phyloP scores from a whole-genome alignment of 2,113 vertebrate genomes.

The Pavo muticus region DNA sequence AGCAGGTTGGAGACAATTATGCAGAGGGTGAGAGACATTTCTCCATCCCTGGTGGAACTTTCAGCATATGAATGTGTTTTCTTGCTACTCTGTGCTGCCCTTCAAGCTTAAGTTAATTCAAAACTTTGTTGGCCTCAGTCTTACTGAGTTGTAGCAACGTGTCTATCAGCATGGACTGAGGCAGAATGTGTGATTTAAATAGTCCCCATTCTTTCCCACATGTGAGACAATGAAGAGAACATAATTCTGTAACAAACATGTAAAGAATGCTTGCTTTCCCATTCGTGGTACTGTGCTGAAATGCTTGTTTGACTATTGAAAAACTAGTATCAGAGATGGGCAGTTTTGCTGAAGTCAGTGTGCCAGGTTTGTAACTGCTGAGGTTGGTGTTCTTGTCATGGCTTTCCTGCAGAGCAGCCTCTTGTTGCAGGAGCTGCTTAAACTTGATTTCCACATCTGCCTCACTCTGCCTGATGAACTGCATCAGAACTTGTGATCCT shows the following conservation, averaged over 20 bases:
- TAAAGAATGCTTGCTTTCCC: background rate
- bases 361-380: background rate
- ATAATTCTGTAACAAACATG: background rate
- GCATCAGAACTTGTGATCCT: background rate
- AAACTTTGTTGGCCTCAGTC: background rate
- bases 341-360: background rate
- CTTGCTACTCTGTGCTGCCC: background rate
- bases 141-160: background rate
- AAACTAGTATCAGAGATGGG: background rate
- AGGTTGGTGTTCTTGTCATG: background rate
- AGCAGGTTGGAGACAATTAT: background rate
- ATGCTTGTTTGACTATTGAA: background rate
- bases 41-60: background rate
- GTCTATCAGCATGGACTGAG: background rate
- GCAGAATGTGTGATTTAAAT: background rate
- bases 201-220: background rate
- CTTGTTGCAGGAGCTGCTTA: accelerated
- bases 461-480: background rate
- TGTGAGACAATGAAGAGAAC: background rate
- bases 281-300: background rate
- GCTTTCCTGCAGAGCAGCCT: background rate
- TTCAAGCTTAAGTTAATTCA: background rate
- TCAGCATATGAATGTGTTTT: background rate
- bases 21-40: background rate
- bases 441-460: background rate